Evolutionary conservation across 2,888 invertebrate genomes (phyloP).

Genomic region (Scrobipalpa atriplicella): DNA sequence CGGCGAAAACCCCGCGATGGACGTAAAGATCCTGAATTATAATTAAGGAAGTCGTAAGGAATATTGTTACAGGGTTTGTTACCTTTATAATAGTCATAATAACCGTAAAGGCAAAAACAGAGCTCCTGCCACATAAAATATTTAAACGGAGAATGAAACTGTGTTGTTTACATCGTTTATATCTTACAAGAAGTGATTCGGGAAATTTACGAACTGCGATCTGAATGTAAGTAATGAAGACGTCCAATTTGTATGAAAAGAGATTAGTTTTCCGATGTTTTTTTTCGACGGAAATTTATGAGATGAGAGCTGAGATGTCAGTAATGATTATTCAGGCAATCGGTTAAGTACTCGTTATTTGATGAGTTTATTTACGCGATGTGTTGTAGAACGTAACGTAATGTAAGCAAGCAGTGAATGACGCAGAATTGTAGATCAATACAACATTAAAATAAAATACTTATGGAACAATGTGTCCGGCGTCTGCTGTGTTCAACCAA

Average conservation of each 20-base stretch:
- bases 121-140: constrained; percentile 14
- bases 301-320: no score
- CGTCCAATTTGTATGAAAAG: constrained; percentile 24
- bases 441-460: no score
- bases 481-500: no score
- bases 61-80: constrained; percentile 12
- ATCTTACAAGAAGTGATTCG: constrained; percentile 22
- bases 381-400: no score
- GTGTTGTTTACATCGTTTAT: not conserved
- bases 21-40: not conserved
- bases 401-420: no score
- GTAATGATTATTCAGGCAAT: not conserved
- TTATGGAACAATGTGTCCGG: no score
- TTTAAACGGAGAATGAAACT: not conserved
- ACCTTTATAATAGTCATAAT: constrained; percentile 28
- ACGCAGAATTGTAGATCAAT: no score
- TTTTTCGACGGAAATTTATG: not conserved
- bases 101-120: constrained; percentile 24
- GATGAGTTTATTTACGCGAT: no score
- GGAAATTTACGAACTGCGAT: constrained; percentile 31
- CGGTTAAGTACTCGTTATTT: not conserved
- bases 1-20: not conserved
- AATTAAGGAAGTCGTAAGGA: constrained; percentile 31
- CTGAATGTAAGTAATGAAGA: constrained; percentile 33
- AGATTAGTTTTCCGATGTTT: constrained; percentile 11